A percentile compares a stretch with the other conserved stretches of the same genome.
phyloP scores from a whole-genome alignment of 2,888 invertebrate species.

The Himalopsyche japonica region DNA sequence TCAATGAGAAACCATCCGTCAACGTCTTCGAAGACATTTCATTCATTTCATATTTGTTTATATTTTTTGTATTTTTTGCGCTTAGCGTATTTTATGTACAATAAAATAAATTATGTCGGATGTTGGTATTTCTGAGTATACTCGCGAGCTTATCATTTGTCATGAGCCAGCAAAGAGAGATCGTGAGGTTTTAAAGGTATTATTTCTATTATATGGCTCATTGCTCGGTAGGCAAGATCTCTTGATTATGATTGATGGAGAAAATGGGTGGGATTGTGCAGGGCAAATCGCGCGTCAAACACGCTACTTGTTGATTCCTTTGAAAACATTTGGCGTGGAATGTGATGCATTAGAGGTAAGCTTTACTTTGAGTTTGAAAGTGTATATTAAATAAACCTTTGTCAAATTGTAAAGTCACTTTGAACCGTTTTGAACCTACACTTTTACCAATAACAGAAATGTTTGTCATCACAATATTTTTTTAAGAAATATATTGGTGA shows the following conservation, averaged over 20 bases:
- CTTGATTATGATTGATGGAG: conserved; percentile 60
- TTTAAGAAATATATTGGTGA: no score
- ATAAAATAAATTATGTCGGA: no score
- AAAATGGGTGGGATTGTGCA: conserved; percentile 35
- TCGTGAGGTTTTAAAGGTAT: conserved; percentile 60
- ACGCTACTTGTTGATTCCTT: background rate
- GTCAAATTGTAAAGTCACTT: background rate
- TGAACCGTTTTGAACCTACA: no score
- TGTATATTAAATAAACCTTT: background rate
- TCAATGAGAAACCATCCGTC: no score
- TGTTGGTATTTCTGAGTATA: no score
- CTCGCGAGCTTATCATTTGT: no score
- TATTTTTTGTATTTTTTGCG: no score
- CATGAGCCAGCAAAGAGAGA: conserved; percentile 31
- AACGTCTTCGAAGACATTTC: no score
- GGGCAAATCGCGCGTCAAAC: background rate
- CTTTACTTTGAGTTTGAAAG: background rate
- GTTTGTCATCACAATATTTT: no score
- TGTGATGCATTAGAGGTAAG: background rate
- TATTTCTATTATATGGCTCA: conserved; percentile 58
- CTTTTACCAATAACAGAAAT: no score
- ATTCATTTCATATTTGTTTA: no score
- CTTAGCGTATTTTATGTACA: no score
- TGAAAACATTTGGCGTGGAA: background rate
- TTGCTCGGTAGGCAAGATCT: conserved; percentile 54